Percentiles rank a stretch among this genome's conserved stretches.
Evolutionary conservation across 1,140 invertebrate species (phyloP).

Genomic region (Pseudobourletiella spinata): DNA sequence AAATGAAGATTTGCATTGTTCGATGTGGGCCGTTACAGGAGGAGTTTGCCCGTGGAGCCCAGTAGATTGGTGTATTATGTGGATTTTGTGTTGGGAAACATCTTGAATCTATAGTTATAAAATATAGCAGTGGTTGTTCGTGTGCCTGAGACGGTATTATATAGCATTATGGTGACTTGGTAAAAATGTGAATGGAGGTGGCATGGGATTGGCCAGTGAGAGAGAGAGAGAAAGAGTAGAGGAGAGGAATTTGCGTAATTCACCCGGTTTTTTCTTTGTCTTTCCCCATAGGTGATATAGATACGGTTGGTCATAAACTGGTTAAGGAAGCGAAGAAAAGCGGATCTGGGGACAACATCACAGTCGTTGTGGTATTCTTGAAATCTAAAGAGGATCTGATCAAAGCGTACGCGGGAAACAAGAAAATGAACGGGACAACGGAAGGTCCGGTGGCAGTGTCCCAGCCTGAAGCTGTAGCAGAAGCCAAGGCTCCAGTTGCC

Average conservation of each 20-base stretch:
- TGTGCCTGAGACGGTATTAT: background rate
- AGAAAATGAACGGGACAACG: background rate
- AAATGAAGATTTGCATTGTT: too few relatives aligned
- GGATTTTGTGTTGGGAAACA: too few relatives aligned
- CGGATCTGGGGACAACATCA: constrained; percentile 77
- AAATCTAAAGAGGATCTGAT: constrained; percentile 52
- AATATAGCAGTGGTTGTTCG: background rate
- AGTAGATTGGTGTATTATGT: too few relatives aligned
- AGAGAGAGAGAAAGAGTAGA: too few relatives aligned
- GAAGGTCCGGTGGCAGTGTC: background rate
- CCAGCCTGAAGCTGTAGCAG: background rate
- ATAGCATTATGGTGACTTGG: background rate
- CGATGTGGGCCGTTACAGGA: too few relatives aligned
- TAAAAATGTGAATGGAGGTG: too few relatives aligned
- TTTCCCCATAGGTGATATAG: constrained; percentile 38
- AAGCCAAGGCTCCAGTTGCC: background rate
- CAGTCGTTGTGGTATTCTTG: constrained; percentile 76
- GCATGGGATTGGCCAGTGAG: too few relatives aligned
- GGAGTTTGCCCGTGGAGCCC: too few relatives aligned
- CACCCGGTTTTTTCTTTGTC: constrained; percentile 1
- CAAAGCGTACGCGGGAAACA: background rate
- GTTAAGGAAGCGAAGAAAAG: constrained; percentile 61
- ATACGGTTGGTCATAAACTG: constrained; percentile 52
- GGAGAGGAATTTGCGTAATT: background rate
- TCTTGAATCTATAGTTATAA: background rate